Base-by-base conservation (phyloP, 2,113 vertebrate species). In the Rhodinocichla rosea region DNA sequence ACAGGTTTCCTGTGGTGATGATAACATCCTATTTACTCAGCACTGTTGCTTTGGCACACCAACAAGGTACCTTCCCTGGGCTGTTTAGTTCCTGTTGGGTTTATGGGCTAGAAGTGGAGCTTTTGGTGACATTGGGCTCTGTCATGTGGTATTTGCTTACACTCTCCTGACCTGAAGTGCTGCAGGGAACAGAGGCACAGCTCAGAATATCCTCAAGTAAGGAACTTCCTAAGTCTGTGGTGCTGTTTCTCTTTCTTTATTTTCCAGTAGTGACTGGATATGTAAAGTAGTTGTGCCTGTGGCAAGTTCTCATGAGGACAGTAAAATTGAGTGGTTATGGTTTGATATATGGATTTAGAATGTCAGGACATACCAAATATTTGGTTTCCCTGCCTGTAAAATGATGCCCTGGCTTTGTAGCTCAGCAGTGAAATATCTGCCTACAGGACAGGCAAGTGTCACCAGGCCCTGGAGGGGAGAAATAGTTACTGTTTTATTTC, bases 141-240 rank as follows among this genome's bases (percentile, higher is more conserved):
- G 7, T 33, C n/a, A 14, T 18, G 40, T n/a, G 67, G 33, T 22
- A 35, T 84, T 74, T 86, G 39, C 16, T 57, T 78, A 13, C 7
- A 1, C 19, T 84, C 9, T 47, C 4, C 0, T 55, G 33, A 30
- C 40, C 20, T 14, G 26, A n/a, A 67, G 39, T 39, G 71, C 73
- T 62, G 13, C 1, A 6, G 60, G 7, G 24, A 40, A 28, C 47
- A 44, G 44, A 67, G 35, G 47, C 10, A 45, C 28, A 40, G 53
- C 32, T 76, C 35, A 35, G 45, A 87, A 33, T 30, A 28, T 49
- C 37, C 44, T 84, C n/a, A 44, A 5, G 19, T n/a, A 14, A 56
- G 44, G 55, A 78, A 45, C 35, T 77, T 37, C 0, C 0, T 11
- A 35, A 44, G 2, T 55, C 35, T 40, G 13, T 8, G 14, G 15